Evolutionary conservation across 1,140 invertebrate species (phyloP).

Genomic region (Bacillus rossius): DNA sequence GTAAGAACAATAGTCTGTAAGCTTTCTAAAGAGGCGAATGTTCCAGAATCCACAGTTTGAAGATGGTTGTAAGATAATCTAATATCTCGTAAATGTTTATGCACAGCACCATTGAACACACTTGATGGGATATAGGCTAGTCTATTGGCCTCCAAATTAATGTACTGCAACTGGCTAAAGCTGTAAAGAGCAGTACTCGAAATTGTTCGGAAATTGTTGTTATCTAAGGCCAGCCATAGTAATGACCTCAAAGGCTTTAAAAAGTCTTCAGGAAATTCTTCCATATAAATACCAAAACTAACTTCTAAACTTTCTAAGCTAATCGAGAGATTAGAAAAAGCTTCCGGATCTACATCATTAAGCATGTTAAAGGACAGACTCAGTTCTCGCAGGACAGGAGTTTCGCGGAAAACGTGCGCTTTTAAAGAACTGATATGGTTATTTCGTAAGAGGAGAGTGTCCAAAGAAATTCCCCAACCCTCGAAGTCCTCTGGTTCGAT

Average conservation of each 20-base stretch:
- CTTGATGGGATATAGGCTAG: slow-evolving; percentile 55
- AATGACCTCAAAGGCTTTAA: slow-evolving; percentile 63
- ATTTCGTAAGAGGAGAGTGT: slow-evolving; percentile 76
- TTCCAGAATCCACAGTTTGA: slow-evolving; percentile 50
- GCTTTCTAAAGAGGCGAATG: slow-evolving; percentile 56
- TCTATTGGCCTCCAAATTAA: slow-evolving; percentile 83
- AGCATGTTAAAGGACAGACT: slow-evolving; percentile 86
- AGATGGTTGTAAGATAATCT: slow-evolving; percentile 69
- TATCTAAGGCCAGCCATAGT: slow-evolving; percentile 80
- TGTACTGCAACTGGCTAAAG: slow-evolving; percentile 67
- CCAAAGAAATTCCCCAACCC: slow-evolving; percentile 74
- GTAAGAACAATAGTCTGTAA: slow-evolving; percentile 64
- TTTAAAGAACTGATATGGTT: slow-evolving; percentile 74
- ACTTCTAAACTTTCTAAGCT: slow-evolving; percentile 78
- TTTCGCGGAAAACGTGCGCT: slow-evolving; percentile 61
- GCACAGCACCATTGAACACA: slow-evolving; percentile 60
- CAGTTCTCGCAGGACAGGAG: slow-evolving; percentile 70
- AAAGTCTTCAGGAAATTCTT: slow-evolving; percentile 67
- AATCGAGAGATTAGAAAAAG: slow-evolving; percentile 64
- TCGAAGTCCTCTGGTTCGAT: slow-evolving; percentile 66
- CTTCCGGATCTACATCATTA: slow-evolving; percentile 64
- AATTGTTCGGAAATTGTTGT: slow-evolving; percentile 74
- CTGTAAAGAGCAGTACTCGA: slow-evolving; percentile 52
- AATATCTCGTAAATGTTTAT: slow-evolving; percentile 69
- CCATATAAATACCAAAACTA: slow-evolving; percentile 75